Evolutionary conservation across 2,888 invertebrate species (phyloP).

Genomic region (Eilema caniola): DNA sequence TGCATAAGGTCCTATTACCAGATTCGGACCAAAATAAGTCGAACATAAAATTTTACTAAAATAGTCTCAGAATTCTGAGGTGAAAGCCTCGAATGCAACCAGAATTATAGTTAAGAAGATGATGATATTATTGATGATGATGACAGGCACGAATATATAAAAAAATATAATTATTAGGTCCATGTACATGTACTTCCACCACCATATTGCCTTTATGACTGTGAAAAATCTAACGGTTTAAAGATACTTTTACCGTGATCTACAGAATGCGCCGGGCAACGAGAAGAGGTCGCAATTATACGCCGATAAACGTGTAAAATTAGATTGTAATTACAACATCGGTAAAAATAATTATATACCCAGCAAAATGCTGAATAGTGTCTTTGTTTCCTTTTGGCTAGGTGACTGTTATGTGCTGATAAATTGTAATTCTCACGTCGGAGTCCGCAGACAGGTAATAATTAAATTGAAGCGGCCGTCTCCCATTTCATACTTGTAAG

Average conservation of each 20-base stretch:
- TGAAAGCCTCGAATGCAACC: no score
- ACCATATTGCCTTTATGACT: conserved; percentile 9
- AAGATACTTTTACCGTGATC: conserved; percentile 52
- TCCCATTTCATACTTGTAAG: not conserved
- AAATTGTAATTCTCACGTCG: not conserved
- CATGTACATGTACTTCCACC: not conserved
- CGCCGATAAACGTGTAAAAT: conserved; percentile 61
- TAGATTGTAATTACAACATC: conserved; percentile 65
- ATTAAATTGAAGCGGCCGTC: not conserved
- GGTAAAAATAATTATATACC: conserved; percentile 55
- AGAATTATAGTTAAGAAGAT: no score
- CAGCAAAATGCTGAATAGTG: not conserved
- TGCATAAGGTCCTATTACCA: no score
- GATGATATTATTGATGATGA: not conserved
- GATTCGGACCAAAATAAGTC: no score
- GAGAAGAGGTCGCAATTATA: conserved; percentile 62
- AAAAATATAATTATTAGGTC: not conserved
- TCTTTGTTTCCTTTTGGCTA: conserved; percentile 11
- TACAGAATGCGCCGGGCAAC: conserved; percentile 46
- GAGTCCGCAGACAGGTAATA: conserved; percentile 5
- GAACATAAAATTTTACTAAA: no score
- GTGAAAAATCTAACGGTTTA: conserved; percentile 57
- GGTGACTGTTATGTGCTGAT: not conserved
- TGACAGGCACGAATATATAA: no score
- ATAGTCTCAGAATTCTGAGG: no score